phyloP scores from a whole-genome alignment of 2,113 vertebrate species.

The Struthidea cinerea region DNA sequence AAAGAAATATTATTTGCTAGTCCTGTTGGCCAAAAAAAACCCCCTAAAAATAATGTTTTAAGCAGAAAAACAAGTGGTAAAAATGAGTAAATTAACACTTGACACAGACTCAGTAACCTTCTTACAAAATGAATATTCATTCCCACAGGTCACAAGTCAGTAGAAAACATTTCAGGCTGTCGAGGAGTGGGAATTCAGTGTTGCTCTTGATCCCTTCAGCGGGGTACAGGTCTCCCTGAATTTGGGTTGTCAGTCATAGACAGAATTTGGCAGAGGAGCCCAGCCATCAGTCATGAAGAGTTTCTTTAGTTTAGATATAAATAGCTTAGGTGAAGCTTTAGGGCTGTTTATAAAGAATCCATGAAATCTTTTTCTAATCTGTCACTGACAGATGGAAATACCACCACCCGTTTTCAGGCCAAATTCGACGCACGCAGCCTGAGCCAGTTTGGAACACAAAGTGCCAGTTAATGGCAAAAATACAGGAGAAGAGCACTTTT shows the following conservation, averaged over 20 bases:
- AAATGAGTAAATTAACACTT: not conserved
- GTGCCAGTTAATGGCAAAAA: not conserved
- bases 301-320: constrained; percentile 41
- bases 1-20: not conserved
- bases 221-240: not conserved
- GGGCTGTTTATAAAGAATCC: not conserved
- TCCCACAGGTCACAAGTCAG: not conserved
- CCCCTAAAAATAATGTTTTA: not conserved
- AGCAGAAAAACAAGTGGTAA: not conserved
- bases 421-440: not conserved
- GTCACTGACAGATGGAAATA: constrained; percentile 52
- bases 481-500: not conserved
- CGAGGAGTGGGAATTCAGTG: not conserved
- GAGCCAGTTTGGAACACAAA: not conserved
- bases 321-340: constrained; percentile 27
- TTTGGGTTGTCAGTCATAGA: not conserved
- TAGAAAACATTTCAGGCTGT: not conserved
- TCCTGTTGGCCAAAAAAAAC: not conserved
- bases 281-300: not conserved
- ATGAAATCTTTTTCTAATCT: constrained; percentile 37
- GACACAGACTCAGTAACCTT: not conserved
- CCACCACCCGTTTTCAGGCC: not conserved
- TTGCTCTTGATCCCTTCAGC: not conserved
- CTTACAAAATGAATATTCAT: not conserved
- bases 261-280: not conserved